Conservation (phyloP, 2,797 vertebrate species). For the Hippoglossus hippoglossus region DNA sequence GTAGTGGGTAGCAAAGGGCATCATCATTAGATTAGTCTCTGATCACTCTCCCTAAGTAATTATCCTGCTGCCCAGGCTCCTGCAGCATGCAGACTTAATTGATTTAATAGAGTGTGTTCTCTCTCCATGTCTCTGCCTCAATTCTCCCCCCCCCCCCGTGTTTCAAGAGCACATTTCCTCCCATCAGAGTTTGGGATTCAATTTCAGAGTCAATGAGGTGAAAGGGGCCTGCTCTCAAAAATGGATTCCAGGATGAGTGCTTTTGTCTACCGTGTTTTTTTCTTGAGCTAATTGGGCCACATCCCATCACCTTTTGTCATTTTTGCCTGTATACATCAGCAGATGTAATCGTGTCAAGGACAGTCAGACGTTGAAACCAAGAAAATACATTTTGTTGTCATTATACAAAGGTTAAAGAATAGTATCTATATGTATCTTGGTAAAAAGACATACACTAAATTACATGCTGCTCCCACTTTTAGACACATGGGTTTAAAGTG, state of each 20-base stretch:
- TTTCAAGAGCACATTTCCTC: constrained; percentile 46
- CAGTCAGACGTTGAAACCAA: no score
- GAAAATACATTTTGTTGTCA: no score
- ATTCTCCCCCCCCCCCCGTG: not conserved
- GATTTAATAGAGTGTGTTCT: constrained; percentile 75
- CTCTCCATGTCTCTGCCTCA: constrained; percentile 39
- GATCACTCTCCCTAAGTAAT: constrained; percentile 78
- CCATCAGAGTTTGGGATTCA: constrained; percentile 50
- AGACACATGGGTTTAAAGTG: not conserved
- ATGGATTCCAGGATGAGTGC: constrained; percentile 14
- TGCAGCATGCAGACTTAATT: constrained; percentile 71
- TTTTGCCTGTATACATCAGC: not conserved
- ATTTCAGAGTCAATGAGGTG: constrained; percentile 45
- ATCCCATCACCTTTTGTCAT: not conserved
- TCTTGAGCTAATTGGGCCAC: not conserved
- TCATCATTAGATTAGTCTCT: constrained; percentile 78
- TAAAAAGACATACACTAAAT: not conserved
- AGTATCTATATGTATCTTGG: no score
- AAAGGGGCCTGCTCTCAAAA: constrained; percentile 14
- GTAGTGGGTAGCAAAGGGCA: constrained; percentile 75
- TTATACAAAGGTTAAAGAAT: no score
- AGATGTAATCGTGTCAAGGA: no score
- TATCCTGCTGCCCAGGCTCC: constrained; percentile 73
- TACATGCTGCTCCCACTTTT: not conserved
- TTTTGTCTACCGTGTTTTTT: not conserved